These are phyloP conservation scores for Drosophila siamana DNA, from an alignment of 2,888 invertebrate species.

Conservation along the genomic window DNA sequence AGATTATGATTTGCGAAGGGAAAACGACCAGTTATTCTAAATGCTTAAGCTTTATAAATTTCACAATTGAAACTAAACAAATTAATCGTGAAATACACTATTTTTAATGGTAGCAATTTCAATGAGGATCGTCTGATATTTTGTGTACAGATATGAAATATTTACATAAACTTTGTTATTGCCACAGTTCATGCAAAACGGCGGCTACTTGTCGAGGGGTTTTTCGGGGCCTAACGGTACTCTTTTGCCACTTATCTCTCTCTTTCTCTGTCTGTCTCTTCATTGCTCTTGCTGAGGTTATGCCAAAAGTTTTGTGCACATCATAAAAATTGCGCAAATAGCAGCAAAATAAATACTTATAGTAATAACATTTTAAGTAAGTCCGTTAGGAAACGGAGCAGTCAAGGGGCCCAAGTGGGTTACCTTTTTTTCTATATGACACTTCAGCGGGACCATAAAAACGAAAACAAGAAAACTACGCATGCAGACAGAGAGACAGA, in stretches of 20 bases:
- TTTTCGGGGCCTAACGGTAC: conserved; percentile 62
- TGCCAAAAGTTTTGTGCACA: conserved; percentile 58
- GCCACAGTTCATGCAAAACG: conserved; percentile 45
- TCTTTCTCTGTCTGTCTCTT: too few species aligned
- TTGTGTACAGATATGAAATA: too few species aligned
- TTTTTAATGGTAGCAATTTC: too few species aligned
- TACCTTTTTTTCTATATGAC: conserved; percentile 53
- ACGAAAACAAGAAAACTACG: conserved; percentile 35
- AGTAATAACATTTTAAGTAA: conserved; percentile 70
- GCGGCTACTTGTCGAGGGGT: conserved; percentile 37
- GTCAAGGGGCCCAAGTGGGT: conserved; percentile 64
- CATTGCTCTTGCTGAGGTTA: conserved; percentile 15
- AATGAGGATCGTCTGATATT: too few species aligned
- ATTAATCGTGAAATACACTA: too few species aligned
- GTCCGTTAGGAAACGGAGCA: conserved; percentile 69
- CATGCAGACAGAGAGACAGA: background rate
- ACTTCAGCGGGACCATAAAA: conserved; percentile 55
- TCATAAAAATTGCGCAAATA: conserved; percentile 62
- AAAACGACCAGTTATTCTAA: background rate
- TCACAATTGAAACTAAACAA: background rate
- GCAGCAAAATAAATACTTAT: conserved; percentile 70
- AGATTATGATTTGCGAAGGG: conserved; percentile 1
- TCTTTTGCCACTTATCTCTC: conserved; percentile 47
- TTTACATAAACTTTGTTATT: conserved; percentile 41
- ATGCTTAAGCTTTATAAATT: background rate